phyloP scores from a whole-genome alignment of 2,797 vertebrate genomes.

The Chaetophractus vellerosus region DNA sequence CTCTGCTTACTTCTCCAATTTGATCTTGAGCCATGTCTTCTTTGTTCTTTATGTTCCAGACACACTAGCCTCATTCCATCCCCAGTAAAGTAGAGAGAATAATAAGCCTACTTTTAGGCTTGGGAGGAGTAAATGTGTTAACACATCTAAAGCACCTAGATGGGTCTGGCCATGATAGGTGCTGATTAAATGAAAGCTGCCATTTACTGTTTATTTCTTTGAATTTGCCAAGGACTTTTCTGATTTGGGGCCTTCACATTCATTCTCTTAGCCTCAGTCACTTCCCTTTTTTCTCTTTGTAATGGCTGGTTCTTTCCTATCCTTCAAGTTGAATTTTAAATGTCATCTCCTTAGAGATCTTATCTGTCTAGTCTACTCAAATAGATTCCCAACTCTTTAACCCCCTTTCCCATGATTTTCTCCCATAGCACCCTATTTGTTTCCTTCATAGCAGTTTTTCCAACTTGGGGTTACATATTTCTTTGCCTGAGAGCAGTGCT shows the following conservation, averaged over 20 bases:
- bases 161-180: background rate
- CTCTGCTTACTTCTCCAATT: background rate
- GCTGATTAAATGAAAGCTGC: background rate
- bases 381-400: background rate
- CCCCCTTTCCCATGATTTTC: background rate
- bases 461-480: background rate
- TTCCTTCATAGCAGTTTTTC: slow-evolving; percentile 10
- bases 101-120: background rate
- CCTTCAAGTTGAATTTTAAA: slow-evolving; percentile 61
- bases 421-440: background rate
- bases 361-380: background rate
- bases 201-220: slow-evolving; percentile 18
- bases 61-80: background rate
- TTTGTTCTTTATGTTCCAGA: background rate
- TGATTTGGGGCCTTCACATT: slow-evolving; percentile 34
- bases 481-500: slow-evolving; percentile 14
- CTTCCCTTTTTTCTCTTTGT: slow-evolving; percentile 34
- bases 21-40: background rate
- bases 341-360: slow-evolving; percentile 32
- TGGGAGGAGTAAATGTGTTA: background rate
- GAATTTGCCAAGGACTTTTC: slow-evolving; percentile 48
- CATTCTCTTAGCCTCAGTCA: background rate
- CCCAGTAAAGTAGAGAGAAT: background rate
- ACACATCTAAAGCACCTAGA: background rate
- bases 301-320: slow-evolving; percentile 8